Evolutionary conservation across 2,888 invertebrate species (phyloP).

Genomic region (Melinaea marsaeus): DNA sequence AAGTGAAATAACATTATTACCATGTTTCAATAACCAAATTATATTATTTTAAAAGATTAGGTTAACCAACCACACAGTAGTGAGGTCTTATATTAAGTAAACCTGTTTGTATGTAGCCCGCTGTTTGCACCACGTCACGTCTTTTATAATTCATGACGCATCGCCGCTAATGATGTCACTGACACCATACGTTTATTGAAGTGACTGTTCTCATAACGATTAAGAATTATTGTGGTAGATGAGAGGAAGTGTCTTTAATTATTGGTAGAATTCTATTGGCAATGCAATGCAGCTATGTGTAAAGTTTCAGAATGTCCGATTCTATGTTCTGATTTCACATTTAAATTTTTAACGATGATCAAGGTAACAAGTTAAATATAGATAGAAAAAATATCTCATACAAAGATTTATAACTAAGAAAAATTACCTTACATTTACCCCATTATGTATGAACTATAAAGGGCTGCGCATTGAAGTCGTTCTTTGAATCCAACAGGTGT

Average conservation of each 20-base stretch:
- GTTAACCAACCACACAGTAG: background rate
- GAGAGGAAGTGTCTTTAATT: background rate
- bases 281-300: too few relatives aligned
- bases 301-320: too few relatives aligned
- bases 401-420: too few relatives aligned
- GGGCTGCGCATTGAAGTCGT: background rate
- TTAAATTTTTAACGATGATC: too few relatives aligned
- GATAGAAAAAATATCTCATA: too few relatives aligned
- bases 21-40: too few relatives aligned
- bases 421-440: background rate
- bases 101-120: conserved; percentile 31
- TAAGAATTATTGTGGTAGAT: background rate
- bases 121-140: conserved; percentile 24
- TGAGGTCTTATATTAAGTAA: conserved; percentile 10
- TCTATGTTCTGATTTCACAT: too few relatives aligned
- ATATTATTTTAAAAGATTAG: background rate
- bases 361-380: too few relatives aligned
- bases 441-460: background rate
- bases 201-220: conserved; percentile 2
- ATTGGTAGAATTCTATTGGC: too few relatives aligned
- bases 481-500: conserved; percentile 26
- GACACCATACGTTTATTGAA: conserved; percentile 3
- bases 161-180: conserved; percentile 34
- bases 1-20: background rate
- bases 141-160: conserved; percentile 39